Evolutionary conservation across 2,888 invertebrate genomes (phyloP), one percentile per base, ranked within the genome.

Genomic region (Allolobophora icterica): DNA sequence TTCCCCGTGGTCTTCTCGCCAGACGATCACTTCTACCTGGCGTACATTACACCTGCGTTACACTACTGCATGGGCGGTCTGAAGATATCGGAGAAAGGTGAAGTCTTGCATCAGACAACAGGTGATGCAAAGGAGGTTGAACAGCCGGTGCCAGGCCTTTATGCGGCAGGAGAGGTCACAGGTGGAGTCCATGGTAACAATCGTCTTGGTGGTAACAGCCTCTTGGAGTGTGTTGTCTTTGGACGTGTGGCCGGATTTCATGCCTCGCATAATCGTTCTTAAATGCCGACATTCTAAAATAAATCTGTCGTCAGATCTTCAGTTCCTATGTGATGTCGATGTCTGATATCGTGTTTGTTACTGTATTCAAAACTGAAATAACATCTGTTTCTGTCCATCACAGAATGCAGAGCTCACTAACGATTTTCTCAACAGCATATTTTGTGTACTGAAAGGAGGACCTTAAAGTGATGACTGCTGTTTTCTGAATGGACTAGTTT

Each of bases 21-120:
- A 17, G 89, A 91, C n/a, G 92, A 93, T 42, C 91, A 92, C 35
- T 93, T 91, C 91, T 92, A 89, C 52, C 30, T 93, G 24, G 92
- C 92, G 6, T 93, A 89, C 45, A 84, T 93, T 24, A 93, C 93
- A 30, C 93, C 93, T 15, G 90, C 92, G 6, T 87, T 93, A 13
- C 93, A 93, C 84, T 93, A 93, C 91, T 93, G 93, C 92, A 93
- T 93, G 93, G 93, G 93, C 45, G 93, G 93, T 30, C 52, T 93
- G 13, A 83, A 91, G 89, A 93, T 93, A 58, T n/a, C 90, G 24
- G 89, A 45, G 83, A 45, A 52, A n/a, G 89, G 19, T 24, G 91
- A 45, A 35, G 91, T 91, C 24, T n/a, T 89, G 89, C 33, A 15
- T 38, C 87, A 52, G 6, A 35, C 45, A 35, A 33, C 34, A 35